phyloP scores from a whole-genome alignment of 2,797 vertebrate species.

The Capromys pilorides region DNA sequence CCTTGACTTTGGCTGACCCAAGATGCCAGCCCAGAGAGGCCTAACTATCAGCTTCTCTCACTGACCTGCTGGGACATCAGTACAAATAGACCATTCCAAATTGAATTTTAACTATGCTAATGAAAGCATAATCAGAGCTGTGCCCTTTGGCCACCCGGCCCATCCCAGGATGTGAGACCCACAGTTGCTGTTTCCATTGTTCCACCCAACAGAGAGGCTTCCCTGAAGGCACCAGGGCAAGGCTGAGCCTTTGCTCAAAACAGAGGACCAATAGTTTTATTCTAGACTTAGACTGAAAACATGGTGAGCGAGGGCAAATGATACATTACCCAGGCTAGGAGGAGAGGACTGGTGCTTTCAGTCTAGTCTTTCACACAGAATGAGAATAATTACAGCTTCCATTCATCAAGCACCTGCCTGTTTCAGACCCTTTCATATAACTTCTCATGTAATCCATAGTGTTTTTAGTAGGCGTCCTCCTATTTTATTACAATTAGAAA shows the following conservation, averaged over 20 bases:
- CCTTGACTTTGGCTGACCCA: neutral
- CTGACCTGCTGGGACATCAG: neutral
- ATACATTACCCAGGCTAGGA: neutral
- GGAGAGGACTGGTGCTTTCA: fast-evolving
- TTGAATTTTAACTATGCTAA: neutral
- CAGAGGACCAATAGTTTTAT: neutral
- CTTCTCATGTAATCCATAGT: neutral
- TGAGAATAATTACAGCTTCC: neutral
- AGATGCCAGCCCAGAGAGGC: neutral
- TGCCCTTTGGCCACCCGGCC: neutral
- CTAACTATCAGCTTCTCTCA: neutral
- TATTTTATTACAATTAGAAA: neutral
- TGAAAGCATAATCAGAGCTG: neutral
- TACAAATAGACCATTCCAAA: neutral
- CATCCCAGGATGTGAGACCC: neutral
- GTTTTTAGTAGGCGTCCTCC: neutral
- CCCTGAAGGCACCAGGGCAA: neutral
- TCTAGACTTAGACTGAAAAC: neutral
- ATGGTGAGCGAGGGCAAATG: fast-evolving
- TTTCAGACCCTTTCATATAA: neutral
- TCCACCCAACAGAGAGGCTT: neutral
- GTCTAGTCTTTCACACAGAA: neutral
- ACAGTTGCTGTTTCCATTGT: neutral
- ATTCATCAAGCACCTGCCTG: neutral
- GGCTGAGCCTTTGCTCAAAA: neutral